Evolutionary conservation across 2,113 vertebrate genomes (phyloP).

Genomic region (Mohoua ochrocephala): DNA sequence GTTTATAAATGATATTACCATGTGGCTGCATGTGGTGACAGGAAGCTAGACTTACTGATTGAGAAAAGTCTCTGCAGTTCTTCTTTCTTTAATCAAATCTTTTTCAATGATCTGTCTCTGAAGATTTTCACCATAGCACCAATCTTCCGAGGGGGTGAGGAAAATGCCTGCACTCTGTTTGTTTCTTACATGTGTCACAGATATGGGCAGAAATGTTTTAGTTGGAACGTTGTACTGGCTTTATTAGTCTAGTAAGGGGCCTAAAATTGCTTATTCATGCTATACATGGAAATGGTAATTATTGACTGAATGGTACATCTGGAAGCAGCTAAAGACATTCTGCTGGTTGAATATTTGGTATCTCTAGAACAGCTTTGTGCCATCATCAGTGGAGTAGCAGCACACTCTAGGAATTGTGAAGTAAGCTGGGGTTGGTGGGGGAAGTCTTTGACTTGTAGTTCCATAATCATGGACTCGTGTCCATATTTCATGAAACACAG

Average conservation of each 20-base stretch:
- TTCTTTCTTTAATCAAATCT: not conserved
- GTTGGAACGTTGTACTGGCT: not conserved
- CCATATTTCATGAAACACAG: not conserved
- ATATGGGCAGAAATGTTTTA: not conserved
- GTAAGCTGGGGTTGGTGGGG: too few relatives aligned
- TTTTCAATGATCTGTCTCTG: not conserved
- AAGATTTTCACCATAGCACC: not conserved
- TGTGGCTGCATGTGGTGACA: not conserved
- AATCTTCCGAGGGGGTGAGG: not conserved
- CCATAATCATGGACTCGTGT: not conserved
- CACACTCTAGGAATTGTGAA: not conserved
- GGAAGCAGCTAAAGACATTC: not conserved
- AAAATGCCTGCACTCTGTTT: not conserved
- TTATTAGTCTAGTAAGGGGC: not conserved
- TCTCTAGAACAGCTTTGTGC: not conserved
- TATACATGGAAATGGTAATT: not conserved
- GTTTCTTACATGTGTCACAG: not conserved
- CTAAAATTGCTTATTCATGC: not conserved
- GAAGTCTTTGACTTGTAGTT: not conserved
- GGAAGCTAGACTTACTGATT: not conserved
- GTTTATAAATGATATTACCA: not conserved
- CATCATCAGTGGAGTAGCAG: not conserved
- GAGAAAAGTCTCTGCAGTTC: not conserved
- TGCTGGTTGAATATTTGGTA: not conserved
- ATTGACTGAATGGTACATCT: not conserved